phyloP scores from a whole-genome alignment of 1,140 invertebrate species.

The Brachionus rotundiformis region DNA sequence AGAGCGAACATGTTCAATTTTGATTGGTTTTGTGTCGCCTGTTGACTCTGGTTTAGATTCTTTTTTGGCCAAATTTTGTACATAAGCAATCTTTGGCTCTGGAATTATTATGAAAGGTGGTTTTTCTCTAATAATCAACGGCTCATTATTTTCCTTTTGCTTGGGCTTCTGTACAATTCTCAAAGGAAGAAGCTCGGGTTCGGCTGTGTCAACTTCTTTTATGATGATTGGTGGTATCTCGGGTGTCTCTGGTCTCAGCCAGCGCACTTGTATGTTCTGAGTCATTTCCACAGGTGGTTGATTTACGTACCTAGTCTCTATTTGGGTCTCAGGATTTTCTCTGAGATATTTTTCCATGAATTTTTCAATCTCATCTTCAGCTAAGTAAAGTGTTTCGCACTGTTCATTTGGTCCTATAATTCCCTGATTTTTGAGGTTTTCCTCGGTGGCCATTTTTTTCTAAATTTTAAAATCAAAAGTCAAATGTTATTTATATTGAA shows the following conservation, averaged over 20 bases:
- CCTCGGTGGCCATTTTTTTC: slow-evolving; percentile 35
- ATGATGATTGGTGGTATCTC: slow-evolving; percentile 49
- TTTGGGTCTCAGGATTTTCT: slow-evolving; percentile 37
- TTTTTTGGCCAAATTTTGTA: slow-evolving; percentile 36
- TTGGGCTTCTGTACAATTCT: slow-evolving; percentile 27
- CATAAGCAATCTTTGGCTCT: slow-evolving; percentile 42
- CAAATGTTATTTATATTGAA: slow-evolving; percentile 14
- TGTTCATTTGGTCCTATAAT: slow-evolving; percentile 24
- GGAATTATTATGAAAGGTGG: slow-evolving; percentile 44
- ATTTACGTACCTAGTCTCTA: slow-evolving; percentile 43
- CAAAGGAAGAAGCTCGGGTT: slow-evolving; percentile 2
- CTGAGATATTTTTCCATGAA: slow-evolving; percentile 45
- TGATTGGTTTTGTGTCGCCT: background rate
- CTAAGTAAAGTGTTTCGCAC: slow-evolving; percentile 28
- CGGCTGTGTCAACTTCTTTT: slow-evolving; percentile 27
- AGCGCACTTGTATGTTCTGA: slow-evolving; percentile 45
- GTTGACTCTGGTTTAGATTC: background rate
- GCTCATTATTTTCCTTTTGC: background rate
- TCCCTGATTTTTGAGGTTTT: slow-evolving; percentile 5
- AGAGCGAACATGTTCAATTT: slow-evolving; percentile 33
- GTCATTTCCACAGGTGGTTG: slow-evolving; percentile 25
- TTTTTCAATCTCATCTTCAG: slow-evolving; percentile 47
- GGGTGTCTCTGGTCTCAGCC: slow-evolving; percentile 46
- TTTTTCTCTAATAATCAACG: slow-evolving; percentile 39
- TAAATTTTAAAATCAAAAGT: background rate